phyloP scores from a whole-genome alignment of 2,888 invertebrate genomes.

The Aelia acuminata region DNA sequence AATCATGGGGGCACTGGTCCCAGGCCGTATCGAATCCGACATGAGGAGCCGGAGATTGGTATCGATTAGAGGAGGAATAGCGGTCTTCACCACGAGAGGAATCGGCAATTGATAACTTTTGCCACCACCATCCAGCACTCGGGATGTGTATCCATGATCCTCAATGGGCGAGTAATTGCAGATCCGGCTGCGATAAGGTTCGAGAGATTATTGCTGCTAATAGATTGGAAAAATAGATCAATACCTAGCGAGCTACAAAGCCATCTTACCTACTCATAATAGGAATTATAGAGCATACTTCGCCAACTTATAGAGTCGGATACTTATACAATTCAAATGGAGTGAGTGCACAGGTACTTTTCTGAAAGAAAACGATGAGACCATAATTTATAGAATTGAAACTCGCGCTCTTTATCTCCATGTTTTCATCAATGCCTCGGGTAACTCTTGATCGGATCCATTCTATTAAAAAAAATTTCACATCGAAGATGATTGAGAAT shows the following conservation, averaged over 20 bases:
- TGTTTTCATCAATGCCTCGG: too few relatives aligned
- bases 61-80: conserved; percentile 27
- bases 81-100: not conserved
- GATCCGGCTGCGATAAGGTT: not conserved
- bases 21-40: conserved; percentile 21
- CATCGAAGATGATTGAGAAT: too few relatives aligned
- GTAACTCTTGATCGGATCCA: too few relatives aligned
- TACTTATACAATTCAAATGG: not conserved
- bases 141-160: not conserved
- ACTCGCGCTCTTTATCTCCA: too few relatives aligned
- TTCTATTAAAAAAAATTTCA: too few relatives aligned
- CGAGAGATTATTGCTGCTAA: not conserved
- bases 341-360: too few relatives aligned
- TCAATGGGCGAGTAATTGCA: conserved; percentile 16
- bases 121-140: not conserved
- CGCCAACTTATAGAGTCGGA: too few relatives aligned
- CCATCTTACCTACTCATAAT: not conserved
- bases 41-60: not conserved
- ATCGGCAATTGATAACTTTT: conserved; percentile 21
- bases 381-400: too few relatives aligned
- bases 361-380: too few relatives aligned
- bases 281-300: not conserved
- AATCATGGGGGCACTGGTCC: conserved; percentile 23
- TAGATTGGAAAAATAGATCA: not conserved
- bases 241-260: not conserved